Percentiles rank a stretch among this genome's conserved stretches.
Conservation (phyloP, 1,140 invertebrate genomes). For the Branchinecta lynchi region DNA sequence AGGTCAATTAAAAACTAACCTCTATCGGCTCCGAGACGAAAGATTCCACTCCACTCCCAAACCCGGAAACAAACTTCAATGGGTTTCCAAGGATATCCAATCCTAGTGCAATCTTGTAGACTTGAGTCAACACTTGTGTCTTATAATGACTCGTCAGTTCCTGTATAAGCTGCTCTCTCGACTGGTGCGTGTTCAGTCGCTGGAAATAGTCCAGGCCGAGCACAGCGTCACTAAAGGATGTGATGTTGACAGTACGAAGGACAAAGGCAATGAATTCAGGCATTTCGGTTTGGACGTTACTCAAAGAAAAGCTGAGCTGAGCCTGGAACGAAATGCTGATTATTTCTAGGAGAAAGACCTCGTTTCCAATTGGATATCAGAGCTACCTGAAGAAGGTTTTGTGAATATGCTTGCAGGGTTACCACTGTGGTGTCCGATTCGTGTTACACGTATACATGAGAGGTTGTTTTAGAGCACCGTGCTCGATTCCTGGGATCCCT, state of each 20-base stretch:
- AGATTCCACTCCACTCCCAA: not conserved
- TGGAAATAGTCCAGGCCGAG: not conserved
- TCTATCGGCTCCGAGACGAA: not conserved
- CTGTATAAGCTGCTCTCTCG: not conserved
- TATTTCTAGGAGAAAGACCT: too few species aligned
- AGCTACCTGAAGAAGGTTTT: too few species aligned
- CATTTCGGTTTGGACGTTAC: not conserved
- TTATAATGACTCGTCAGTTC: not conserved
- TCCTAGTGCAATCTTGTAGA: not conserved
- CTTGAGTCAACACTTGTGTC: not conserved
- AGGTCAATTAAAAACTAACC: not conserved
- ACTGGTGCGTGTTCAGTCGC: not conserved
- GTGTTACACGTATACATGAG: too few species aligned
- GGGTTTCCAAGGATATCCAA: conserved; percentile 1
- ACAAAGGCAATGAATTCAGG: conserved; percentile 6
- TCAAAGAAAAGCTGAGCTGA: not conserved
- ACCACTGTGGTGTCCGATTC: too few species aligned
- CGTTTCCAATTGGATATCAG: too few species aligned
- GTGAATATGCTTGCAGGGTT: too few species aligned
- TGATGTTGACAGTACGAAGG: not conserved
- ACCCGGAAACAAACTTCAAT: not conserved
- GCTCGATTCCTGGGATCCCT: too few species aligned
- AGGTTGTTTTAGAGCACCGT: too few species aligned
- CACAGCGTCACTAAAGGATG: not conserved
- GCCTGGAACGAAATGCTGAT: not conserved